Evolutionary conservation across 2,888 invertebrate genomes (phyloP), one percentile per base, ranked within the genome.

Genomic region (Drosophila sordidula): DNA sequence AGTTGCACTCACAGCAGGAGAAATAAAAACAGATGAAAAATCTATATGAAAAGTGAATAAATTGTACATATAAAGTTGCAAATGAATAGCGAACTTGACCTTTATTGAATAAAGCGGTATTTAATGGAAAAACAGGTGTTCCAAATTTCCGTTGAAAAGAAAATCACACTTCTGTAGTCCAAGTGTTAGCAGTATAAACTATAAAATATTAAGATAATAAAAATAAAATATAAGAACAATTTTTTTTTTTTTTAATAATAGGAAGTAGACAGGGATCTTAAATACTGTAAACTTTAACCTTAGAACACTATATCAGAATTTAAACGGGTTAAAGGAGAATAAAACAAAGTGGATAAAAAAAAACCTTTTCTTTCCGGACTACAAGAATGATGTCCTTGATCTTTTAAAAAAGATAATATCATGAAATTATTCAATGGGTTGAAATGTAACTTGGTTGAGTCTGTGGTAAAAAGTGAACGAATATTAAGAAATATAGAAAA

Each of bases 191-290:
- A 6, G 6, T 12, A 1, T 39, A 16, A 1, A 9, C 9, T 8
- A 9, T 29, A 29, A 29, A 29, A 29, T 9, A 11, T 5, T 26
- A 51, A 16, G 5, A 26, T 39, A 51, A 12, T 5, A 14, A n/a
- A 14, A n/a, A 26, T 51, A 25, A 4, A 12, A 14, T 14, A 5
- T 26, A 16, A 8, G n/a, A 36, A 18, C 18, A 36, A 18, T 2
- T 18, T 18, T 18, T 18, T 18, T 14, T 49, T 11, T 2, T 22
- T 16, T 54, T 42, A 29, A 22, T 39, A 62, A 47, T 42, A 14
- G 22, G 18, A 42, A 34, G 42, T 47, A 42, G 46, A 47, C 61
- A 57, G 46, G 39, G 46, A 57, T 39, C 25, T 41, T 32, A 58
- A 62, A 22, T 57, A 18, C n/a, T 39, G 14, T 41, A 16, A 26